phyloP scores from a whole-genome alignment of 2,888 invertebrate species.

The Drosophila paucipuncta region DNA sequence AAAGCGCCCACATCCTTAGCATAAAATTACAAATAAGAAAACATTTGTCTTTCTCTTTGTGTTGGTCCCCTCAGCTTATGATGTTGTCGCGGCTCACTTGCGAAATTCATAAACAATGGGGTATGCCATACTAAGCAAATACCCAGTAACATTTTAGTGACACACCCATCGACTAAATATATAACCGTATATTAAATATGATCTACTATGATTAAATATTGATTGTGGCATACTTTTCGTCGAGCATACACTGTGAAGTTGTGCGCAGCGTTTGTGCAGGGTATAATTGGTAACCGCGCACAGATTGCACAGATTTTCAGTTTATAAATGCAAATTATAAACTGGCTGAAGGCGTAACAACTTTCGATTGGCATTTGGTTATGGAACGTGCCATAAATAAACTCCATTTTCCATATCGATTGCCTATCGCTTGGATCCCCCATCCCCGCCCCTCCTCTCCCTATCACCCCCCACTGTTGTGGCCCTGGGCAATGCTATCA shows the following conservation, averaged over 20 bases:
- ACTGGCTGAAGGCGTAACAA: constrained; percentile 57
- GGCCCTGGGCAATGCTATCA: constrained; percentile 55
- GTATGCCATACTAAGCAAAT: neutral
- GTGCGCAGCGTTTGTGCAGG: neutral
- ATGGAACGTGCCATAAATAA: constrained; percentile 70
- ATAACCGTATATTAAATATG: neutral
- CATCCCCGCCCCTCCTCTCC: neutral
- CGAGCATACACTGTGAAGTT: neutral
- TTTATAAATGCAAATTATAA: constrained; percentile 78
- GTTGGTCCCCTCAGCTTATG: constrained; percentile 20
- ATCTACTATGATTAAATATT: too few species aligned
- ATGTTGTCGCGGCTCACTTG: constrained; percentile 55
- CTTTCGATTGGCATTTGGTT: constrained; percentile 78
- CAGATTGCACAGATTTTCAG: constrained; percentile 71
- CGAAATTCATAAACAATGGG: constrained; percentile 48
- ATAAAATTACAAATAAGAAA: constrained; percentile 44
- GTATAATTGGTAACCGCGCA: constrained; percentile 14
- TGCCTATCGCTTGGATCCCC: constrained; percentile 38
- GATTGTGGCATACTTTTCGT: neutral
- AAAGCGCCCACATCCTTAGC: constrained; percentile 25
- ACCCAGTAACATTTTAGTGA: neutral
- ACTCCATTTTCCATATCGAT: constrained; percentile 69
- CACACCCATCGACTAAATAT: neutral
- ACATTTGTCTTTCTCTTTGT: constrained; percentile 29
- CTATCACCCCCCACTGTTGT: neutral